Percentiles rank a stretch among this genome's conserved stretches.
These are phyloP conservation scores for Cisticola juncidis DNA, from an alignment of 2,113 vertebrate species.

Conservation along the genomic window DNA sequence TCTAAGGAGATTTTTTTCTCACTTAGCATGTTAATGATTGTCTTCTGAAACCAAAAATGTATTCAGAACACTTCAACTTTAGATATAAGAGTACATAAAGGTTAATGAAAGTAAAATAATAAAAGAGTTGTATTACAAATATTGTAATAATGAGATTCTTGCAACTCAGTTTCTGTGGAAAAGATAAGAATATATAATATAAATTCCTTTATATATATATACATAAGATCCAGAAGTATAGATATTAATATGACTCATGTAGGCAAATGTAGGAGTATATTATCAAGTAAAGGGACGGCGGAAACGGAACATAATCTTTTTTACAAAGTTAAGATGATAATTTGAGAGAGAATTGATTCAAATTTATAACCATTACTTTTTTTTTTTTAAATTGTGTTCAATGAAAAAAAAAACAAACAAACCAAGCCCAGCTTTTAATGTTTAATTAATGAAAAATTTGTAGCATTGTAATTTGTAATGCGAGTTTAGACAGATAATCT, in stretches of 20 bases:
- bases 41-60: background rate
- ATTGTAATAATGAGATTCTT: background rate
- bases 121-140: background rate
- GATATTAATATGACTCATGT: background rate
- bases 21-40: background rate
- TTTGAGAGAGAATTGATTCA: background rate
- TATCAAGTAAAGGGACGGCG: background rate
- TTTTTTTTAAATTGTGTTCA: too few species aligned
- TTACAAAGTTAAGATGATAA: background rate
- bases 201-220: background rate
- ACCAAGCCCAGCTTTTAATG: background rate
- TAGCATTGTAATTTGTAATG: background rate
- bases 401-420: background rate
- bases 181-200: background rate
- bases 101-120: background rate
- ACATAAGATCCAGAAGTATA: background rate
- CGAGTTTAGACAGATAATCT: background rate
- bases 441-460: background rate
- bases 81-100: background rate
- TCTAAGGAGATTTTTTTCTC: background rate
- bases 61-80: background rate
- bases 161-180: background rate
- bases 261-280: background rate
- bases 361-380: background rate
- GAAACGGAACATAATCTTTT: background rate